Percentiles rank a stretch among this genome's conserved stretches.
These are phyloP conservation scores for Drosophila helvetica DNA, from an alignment of 2,888 invertebrate species.

Conservation along the genomic window DNA sequence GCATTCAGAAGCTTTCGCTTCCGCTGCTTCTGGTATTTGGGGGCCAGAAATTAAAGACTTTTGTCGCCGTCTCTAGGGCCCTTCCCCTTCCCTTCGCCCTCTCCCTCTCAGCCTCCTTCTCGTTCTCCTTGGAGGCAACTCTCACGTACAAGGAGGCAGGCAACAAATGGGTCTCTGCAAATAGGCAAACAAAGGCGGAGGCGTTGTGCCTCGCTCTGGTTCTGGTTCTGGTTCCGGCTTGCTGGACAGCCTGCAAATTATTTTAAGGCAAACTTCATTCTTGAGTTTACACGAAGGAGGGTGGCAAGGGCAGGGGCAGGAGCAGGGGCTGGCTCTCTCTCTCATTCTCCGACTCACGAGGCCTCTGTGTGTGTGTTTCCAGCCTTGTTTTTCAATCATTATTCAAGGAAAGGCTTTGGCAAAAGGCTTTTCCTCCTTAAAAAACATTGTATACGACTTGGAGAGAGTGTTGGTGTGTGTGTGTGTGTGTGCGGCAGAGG, in stretches of 20 bases:
- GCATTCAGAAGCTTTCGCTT: slow-evolving; percentile 65
- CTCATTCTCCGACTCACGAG: not conserved
- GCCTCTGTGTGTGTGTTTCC: slow-evolving; percentile 28
- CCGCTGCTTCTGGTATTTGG: slow-evolving; percentile 65
- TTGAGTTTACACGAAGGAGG: slow-evolving; percentile 76
- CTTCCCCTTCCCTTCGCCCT: not conserved
- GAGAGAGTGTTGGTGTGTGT: slow-evolving; percentile 24
- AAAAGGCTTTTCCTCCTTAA: slow-evolving; percentile 63
- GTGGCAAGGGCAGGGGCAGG: slow-evolving; percentile 14
- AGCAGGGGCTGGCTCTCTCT: too few relatives aligned
- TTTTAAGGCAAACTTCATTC: slow-evolving; percentile 75
- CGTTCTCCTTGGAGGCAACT: slow-evolving; percentile 23
- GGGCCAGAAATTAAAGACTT: slow-evolving; percentile 76
- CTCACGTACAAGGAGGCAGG: slow-evolving; percentile 46
- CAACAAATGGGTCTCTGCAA: slow-evolving; percentile 76
- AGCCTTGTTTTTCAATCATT: slow-evolving; percentile 80
- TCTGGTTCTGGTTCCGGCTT: not conserved
- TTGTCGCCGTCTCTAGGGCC: slow-evolving; percentile 63
- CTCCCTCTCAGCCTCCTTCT: not conserved
- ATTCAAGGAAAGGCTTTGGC: slow-evolving; percentile 75
- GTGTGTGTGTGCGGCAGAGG: slow-evolving; percentile 31
- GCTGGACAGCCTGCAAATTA: slow-evolving; percentile 76
- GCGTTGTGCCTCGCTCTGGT: slow-evolving; percentile 25
- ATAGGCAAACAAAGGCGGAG: slow-evolving; percentile 69
- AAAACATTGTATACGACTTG: slow-evolving; percentile 69